Base-by-base conservation (phyloP, 2,888 invertebrate genomes). In the Drosophila stalkeri region DNA sequence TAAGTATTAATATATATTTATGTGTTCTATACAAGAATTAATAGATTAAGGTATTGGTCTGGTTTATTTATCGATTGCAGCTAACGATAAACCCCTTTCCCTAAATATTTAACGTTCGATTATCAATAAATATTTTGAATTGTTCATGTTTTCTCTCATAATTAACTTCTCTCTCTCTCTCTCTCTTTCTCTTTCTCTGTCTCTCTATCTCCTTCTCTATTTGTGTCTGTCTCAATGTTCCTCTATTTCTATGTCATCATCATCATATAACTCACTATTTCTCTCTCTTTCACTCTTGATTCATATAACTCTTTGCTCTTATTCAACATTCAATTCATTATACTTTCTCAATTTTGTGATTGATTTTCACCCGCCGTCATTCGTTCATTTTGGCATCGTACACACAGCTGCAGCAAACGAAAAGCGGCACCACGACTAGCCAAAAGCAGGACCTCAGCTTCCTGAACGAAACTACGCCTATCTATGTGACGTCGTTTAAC, bases 381-480 rank as follows among this genome's bases (percentile, higher is more conserved):
- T 3, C 37, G n/a, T 23, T 8, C 27, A 16, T 16, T 27, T 27
- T 18, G 43, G 18, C 56, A 23, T n/a, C 12, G 20, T 6, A 44
- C 43, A 18, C 23, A 49, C 68, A 91, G 92, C 72, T 91, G 76
- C 92, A 92, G 63, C 92, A 92, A 74, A 92, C 91, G 16, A 92
- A 93, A 75, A 90, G 90, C 93, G 94, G 93, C 91, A 93, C 81
- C 93, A 93, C 81, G 16, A 84, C 90, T 52, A 88, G 88, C 63
- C 92, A 92, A 63, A 91, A 90, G 61, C 91, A 92, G 78, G 97
- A 96, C 86, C 94, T 96, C 78, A 97, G 97, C 94, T 97, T 97
- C 72, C 95, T 97, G 91, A 96, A 96, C 90, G 96, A 96, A 91
- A 96, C 96, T 91, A 96, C 96, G 66, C 96, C 96, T 65, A 97